phyloP scores from a whole-genome alignment of 2,113 vertebrate genomes.

The Centropristis striata region DNA sequence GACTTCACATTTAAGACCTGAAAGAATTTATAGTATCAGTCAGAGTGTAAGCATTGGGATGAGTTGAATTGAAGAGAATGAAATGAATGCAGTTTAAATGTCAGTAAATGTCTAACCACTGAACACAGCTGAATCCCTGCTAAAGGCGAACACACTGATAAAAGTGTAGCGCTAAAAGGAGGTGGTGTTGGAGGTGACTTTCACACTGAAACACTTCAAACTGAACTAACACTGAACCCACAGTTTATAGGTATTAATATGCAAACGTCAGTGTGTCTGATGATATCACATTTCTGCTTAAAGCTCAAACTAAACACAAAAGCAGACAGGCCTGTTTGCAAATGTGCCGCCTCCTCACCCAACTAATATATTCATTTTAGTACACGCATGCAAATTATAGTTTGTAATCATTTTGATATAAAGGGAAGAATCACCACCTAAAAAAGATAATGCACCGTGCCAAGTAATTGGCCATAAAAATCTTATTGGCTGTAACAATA shows the following conservation, averaged over 20 bases:
- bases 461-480: background rate
- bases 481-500: conserved; percentile 1
- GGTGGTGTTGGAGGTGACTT: conserved; percentile 1
- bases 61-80: background rate
- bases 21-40: background rate
- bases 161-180: background rate
- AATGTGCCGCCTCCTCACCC: background rate
- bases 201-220: background rate
- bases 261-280: background rate
- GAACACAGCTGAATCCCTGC: background rate
- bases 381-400: background rate
- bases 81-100: background rate
- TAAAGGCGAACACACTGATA: background rate
- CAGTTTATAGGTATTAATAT: background rate
- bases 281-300: background rate
- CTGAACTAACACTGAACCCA: conserved; percentile 2
- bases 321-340: background rate
- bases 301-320: background rate
- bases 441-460: background rate
- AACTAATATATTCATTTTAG: background rate
- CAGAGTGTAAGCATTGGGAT: background rate
- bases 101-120: background rate
- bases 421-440: background rate
- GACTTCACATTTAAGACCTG: too few relatives aligned
- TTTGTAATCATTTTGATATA: background rate